Conservation (phyloP, 2,888 invertebrate species). For the Spodoptera exigua region DNA sequence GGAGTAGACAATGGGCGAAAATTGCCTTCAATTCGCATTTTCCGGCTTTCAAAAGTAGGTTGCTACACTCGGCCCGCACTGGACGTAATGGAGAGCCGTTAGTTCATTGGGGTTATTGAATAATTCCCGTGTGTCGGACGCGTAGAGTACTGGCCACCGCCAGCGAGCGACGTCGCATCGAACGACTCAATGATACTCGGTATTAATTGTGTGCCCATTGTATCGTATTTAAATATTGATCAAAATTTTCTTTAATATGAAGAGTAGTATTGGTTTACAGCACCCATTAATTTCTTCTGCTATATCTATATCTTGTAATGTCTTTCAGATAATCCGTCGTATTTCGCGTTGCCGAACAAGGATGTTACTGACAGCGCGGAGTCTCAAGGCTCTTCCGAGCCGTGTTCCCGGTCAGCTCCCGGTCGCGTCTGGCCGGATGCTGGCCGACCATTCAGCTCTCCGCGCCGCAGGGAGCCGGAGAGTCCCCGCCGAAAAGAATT, state of each 20-base stretch:
- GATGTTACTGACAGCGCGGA: conserved; percentile 78
- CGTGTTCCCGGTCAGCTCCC: conserved; percentile 92
- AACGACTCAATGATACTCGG: conserved; percentile 67
- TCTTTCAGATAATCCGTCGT: conserved; percentile 93
- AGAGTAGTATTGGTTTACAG: conserved; percentile 18
- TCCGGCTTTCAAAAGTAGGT: conserved; percentile 87
- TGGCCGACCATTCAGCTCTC: conserved; percentile 78
- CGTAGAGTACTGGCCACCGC: conserved; percentile 61
- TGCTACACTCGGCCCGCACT: conserved; percentile 79
- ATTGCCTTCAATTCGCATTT: conserved; percentile 88
- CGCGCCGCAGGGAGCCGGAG: conserved; percentile 79
- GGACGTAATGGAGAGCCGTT: conserved; percentile 86
- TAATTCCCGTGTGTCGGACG: conserved; percentile 81
- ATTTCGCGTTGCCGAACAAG: conserved; percentile 91
- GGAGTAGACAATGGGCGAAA: conserved; percentile 78
- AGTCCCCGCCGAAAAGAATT: conserved; percentile 87
- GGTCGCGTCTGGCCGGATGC: conserved; percentile 89
- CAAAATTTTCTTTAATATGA: not conserved
- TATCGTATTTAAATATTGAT: conserved; percentile 19
- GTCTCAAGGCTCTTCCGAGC: conserved; percentile 81
- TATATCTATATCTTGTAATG: no score
- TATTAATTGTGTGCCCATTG: conserved; percentile 54
- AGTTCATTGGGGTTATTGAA: conserved; percentile 87
- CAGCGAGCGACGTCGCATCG: conserved; percentile 62
- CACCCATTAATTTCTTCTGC: conserved; percentile 63